phyloP scores from a whole-genome alignment of 2,888 invertebrate species.

The Pinctada fucata region DNA sequence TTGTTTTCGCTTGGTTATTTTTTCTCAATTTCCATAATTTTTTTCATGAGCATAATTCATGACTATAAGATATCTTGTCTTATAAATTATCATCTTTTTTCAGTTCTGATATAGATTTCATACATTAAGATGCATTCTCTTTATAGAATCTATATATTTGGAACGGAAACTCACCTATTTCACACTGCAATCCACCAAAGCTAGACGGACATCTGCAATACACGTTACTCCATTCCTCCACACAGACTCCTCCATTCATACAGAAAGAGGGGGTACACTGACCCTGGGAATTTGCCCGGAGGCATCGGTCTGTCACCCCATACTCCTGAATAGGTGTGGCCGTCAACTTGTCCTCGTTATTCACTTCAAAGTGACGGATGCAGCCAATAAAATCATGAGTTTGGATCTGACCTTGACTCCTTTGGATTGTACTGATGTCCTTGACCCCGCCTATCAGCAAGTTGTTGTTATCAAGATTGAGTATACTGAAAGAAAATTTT shows the following conservation, averaged over 20 bases:
- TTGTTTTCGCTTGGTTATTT: no score
- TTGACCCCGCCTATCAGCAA: constrained; percentile 90
- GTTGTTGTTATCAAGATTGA: constrained; percentile 68
- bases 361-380: constrained; percentile 91
- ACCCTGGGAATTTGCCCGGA: constrained; percentile 80
- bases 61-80: no score
- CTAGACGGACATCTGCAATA: constrained; percentile 80
- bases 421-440: constrained; percentile 90
- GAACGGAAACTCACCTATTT: constrained; percentile 74
- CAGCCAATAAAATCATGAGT: constrained; percentile 96
- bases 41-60: no score
- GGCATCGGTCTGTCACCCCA: constrained; percentile 86
- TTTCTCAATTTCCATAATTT: no score
- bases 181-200: constrained; percentile 88
- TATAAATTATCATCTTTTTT: no score
- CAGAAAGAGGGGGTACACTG: constrained; percentile 78
- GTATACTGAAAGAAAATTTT: constrained; percentile 32
- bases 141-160: no score
- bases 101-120: no score
- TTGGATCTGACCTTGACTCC: constrained; percentile 92
- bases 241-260: constrained; percentile 84
- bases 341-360: constrained; percentile 80
- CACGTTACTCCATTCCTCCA: constrained; percentile 91
- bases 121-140: no score
- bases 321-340: constrained; percentile 77